Conservation (phyloP, 1,140 invertebrate genomes). For the Manduca sexta region DNA sequence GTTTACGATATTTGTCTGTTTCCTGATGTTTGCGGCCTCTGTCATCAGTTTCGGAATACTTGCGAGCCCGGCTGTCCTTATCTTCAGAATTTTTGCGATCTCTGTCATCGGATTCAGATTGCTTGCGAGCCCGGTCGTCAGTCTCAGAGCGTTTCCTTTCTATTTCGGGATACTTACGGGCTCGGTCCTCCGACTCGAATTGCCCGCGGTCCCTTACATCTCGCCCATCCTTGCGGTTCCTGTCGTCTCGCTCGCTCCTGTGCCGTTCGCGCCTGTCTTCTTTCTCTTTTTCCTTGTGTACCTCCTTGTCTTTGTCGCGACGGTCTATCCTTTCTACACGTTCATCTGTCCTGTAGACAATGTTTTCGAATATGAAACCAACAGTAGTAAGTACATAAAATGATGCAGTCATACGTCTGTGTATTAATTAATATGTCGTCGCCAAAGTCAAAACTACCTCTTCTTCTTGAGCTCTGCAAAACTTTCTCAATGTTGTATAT, state of each 20-base stretch:
- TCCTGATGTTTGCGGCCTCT: not conserved
- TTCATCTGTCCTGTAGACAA: constrained; percentile 30
- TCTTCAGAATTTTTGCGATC: not conserved
- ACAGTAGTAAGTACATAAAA: too few species aligned
- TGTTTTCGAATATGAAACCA: not conserved
- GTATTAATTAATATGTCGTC: too few species aligned
- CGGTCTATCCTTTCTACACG: constrained; percentile 16
- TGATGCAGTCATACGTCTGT: too few species aligned
- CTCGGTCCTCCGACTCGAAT: not conserved
- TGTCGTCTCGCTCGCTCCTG: constrained; percentile 4
- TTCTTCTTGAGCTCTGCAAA: too few species aligned
- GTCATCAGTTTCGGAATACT: not conserved
- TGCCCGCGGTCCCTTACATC: constrained; percentile 7
- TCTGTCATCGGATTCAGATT: not conserved
- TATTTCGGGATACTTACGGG: not conserved
- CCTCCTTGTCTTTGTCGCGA: constrained; percentile 14
- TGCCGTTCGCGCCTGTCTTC: constrained; percentile 11
- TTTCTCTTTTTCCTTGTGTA: constrained; percentile 22
- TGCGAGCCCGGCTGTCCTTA: constrained; percentile 6
- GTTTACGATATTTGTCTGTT: not conserved
- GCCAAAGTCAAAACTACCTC: too few species aligned
- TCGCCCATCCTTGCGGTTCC: constrained; percentile 6
- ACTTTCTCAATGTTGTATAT: too few species aligned
- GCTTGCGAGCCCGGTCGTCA: constrained; percentile 11
- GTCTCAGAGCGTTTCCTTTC: constrained; percentile 1